A percentile compares a stretch with the other conserved stretches of the same genome.
phyloP scores from a whole-genome alignment of 2,797 vertebrate genomes.

The Hafferia zeledoni region DNA sequence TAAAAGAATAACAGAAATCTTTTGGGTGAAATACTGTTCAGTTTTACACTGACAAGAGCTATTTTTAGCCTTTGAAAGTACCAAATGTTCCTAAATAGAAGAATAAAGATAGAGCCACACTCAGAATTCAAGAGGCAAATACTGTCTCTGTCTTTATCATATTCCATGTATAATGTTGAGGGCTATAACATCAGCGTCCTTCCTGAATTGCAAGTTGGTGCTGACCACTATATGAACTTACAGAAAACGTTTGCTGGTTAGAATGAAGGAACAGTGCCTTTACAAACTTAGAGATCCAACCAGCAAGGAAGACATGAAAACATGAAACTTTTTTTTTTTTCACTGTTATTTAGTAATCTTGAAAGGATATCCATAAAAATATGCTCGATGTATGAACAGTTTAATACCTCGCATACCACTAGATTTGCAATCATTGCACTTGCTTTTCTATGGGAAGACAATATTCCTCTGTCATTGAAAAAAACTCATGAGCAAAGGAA shows the following conservation, averaged over 20 bases:
- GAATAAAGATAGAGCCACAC: background rate
- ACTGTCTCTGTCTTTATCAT: background rate
- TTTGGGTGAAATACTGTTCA: background rate
- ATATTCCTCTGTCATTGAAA: background rate
- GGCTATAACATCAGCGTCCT: background rate
- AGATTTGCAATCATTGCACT: background rate
- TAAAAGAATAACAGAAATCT: background rate
- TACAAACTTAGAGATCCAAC: background rate
- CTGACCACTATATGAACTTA: background rate
- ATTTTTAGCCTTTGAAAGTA: background rate
- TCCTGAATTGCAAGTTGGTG: background rate
- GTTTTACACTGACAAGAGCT: background rate
- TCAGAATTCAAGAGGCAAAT: background rate
- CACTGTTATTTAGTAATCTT: background rate
- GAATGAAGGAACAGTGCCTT: background rate
- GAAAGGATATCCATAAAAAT: background rate
- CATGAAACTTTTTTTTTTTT: background rate
- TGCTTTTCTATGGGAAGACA: background rate
- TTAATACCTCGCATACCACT: background rate
- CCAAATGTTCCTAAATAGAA: background rate
- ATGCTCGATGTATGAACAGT: background rate
- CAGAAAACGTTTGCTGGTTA: background rate
- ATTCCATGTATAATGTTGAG: background rate
- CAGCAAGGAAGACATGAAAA: background rate
- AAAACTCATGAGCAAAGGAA: background rate